phyloP scores from a whole-genome alignment of 2,113 vertebrate species.

The Gracilinanus agilis region DNA sequence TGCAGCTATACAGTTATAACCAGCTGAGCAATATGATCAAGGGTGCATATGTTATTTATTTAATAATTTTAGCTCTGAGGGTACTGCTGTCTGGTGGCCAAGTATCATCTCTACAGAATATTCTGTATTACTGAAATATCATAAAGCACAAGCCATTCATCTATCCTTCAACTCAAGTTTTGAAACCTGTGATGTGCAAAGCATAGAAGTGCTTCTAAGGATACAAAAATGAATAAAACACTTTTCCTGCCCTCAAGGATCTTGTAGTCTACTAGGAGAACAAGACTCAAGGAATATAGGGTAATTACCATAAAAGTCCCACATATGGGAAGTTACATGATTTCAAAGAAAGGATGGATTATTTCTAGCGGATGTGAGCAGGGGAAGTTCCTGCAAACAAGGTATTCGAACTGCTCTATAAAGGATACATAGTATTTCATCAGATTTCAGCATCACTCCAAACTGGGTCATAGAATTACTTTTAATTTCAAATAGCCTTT shows the following conservation, averaged over 20 bases:
- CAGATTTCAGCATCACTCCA: not conserved
- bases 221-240: not conserved
- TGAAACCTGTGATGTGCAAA: not conserved
- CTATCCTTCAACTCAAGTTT: not conserved
- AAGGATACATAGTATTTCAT: not conserved
- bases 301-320: not conserved
- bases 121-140: not conserved
- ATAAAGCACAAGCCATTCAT: not conserved
- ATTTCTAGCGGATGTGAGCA: not conserved
- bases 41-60: not conserved
- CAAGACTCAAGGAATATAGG: not conserved
- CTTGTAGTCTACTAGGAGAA: not conserved
- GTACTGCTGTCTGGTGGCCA: not conserved
- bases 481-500: not conserved
- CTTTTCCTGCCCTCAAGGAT: not conserved
- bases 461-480: not conserved
- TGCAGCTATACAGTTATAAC: not conserved
- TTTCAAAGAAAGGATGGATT: not conserved
- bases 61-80: conserved; percentile 20
- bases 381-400: not conserved
- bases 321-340: not conserved
- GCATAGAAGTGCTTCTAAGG: not conserved
- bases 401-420: not conserved
- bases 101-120: not conserved
- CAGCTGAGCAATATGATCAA: not conserved